phyloP scores from a whole-genome alignment of 2,888 invertebrate genomes.

The Melolontha melolontha region DNA sequence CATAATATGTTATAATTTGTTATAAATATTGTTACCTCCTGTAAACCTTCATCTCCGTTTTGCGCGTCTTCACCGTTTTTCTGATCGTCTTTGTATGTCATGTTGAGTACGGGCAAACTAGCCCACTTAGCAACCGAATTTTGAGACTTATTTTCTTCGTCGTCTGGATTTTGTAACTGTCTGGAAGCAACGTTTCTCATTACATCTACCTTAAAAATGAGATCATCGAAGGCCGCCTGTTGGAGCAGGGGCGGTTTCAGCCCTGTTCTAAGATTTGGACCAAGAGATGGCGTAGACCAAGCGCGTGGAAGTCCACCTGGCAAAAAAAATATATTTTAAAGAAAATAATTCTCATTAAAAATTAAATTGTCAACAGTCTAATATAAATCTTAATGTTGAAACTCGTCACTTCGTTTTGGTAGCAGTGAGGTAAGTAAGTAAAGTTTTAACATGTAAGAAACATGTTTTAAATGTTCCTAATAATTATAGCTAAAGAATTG shows the following conservation, averaged over 20 bases:
- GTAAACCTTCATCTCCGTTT: conserved; percentile 58
- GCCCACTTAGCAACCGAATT: conserved; percentile 51
- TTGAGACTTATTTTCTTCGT: conserved; percentile 32
- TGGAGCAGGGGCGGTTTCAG: conserved; percentile 86
- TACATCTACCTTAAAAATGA: conserved; percentile 83
- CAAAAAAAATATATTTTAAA: conserved; percentile 16
- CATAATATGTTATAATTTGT: no score
- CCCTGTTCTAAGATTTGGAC: conserved; percentile 69
- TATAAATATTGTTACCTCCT: conserved; percentile 56
- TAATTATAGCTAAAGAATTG: no score
- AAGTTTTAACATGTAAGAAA: no score
- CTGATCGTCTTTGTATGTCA: conserved; percentile 54
- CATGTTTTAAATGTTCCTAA: no score
- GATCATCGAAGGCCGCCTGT: conserved; percentile 88
- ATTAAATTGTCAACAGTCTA: no score
- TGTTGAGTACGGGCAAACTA: conserved; percentile 59
- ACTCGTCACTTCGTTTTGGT: no score
- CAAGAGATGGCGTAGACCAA: conserved; percentile 65
- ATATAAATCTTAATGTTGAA: no score
- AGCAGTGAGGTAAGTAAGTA: no score
- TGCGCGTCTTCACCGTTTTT: conserved; percentile 43
- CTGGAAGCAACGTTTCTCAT: conserved; percentile 82
- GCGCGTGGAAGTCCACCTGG: conserved; percentile 63
- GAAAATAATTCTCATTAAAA: no score
- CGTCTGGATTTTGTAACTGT: conserved; percentile 47